A percentile compares a stretch with the other conserved stretches of the same genome.
Evolutionary conservation across 1,140 invertebrate genomes (phyloP).

Genomic region (Heliconius nattereri): DNA sequence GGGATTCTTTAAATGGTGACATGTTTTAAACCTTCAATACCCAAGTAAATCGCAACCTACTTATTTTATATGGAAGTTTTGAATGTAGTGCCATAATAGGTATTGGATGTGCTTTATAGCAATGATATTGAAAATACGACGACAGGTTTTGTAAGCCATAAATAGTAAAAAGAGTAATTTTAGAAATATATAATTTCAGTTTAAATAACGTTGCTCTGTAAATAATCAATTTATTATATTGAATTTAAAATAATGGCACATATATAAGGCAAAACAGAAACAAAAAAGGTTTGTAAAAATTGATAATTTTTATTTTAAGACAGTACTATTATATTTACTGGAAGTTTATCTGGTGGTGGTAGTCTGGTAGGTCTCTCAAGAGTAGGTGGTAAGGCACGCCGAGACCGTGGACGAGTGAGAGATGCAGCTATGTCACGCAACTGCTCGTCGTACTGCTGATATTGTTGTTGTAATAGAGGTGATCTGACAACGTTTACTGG

Average conservation of each 20-base stretch:
- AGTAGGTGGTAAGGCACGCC: slow-evolving; percentile 70
- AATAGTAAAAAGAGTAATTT: neutral
- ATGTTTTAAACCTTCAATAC: slow-evolving; percentile 6
- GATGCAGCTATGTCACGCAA: slow-evolving; percentile 88
- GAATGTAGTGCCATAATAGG: slow-evolving; percentile 9
- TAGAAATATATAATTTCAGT: neutral
- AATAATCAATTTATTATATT: neutral
- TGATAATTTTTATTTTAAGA: too few relatives aligned
- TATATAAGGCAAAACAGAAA: too few relatives aligned
- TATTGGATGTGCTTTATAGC: slow-evolving; percentile 2
- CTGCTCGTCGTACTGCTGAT: slow-evolving; percentile 85
- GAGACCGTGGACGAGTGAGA: slow-evolving; percentile 83
- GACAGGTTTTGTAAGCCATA: neutral
- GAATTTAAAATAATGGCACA: too few relatives aligned
- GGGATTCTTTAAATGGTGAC: slow-evolving; percentile 17
- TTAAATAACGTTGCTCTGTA: neutral
- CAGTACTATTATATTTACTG: slow-evolving; percentile 50
- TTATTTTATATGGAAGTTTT: slow-evolving; percentile 17
- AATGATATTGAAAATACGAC: neutral
- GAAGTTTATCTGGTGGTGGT: slow-evolving; percentile 73
- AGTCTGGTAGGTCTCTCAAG: slow-evolving; percentile 72
- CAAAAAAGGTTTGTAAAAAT: too few relatives aligned
- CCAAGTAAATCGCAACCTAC: slow-evolving; percentile 18
- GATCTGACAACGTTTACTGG: slow-evolving; percentile 61
- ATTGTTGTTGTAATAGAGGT: slow-evolving; percentile 77